Base-by-base conservation (phyloP, 2,113 vertebrate genomes). In the Sarotherodon lohbergeri region DNA sequence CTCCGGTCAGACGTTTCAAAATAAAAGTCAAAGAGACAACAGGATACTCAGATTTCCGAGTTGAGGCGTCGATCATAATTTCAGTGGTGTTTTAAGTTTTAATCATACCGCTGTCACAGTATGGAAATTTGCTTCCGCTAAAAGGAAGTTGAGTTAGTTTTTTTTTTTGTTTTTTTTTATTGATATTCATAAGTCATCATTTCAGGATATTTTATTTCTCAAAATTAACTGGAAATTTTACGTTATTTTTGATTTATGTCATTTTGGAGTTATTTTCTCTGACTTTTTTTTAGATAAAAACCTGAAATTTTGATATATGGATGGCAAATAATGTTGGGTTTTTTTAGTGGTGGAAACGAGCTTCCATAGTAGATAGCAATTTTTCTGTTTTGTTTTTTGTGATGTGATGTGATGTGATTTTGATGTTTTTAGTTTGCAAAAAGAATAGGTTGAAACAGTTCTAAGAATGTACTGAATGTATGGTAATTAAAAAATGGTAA, bases 1-100 rank as follows among this genome's bases (percentile, higher is more conserved):
- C 81, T 87, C 91, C 88, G 85, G 86, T 79, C 2, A 0, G 0
- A 2, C 2, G 43, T 81, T 90, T 92, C 94, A 93, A 5, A 88
- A 82, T 93, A 94, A 94, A 92, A 84, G 6, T 7, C 13, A 6
- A 7, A 43, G 7, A 7, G 12, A 43, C 14, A 46, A 9, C 11
- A 11, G 13, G 10, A n/a, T 19, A 19, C 43, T 19, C 16, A 12
- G 16, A 78, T 78, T 78, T 78, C 16, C 24, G 27, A 19, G 71
- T 48, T 76, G 24, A 46, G 43, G 27, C 24, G 0, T 78, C 41
- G 24, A 16, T 29, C 5, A 0, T 4, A 11, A 29, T 32, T 50
- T 4, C 12, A 50, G 24, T 76, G 16, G 11, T 17, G 8, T 41
- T 71, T 71, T 71, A 71, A 43, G 66, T 0, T 68, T 41, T 66